phyloP scores from a whole-genome alignment of 1,140 invertebrate species.

The Ectropis grisescens region DNA sequence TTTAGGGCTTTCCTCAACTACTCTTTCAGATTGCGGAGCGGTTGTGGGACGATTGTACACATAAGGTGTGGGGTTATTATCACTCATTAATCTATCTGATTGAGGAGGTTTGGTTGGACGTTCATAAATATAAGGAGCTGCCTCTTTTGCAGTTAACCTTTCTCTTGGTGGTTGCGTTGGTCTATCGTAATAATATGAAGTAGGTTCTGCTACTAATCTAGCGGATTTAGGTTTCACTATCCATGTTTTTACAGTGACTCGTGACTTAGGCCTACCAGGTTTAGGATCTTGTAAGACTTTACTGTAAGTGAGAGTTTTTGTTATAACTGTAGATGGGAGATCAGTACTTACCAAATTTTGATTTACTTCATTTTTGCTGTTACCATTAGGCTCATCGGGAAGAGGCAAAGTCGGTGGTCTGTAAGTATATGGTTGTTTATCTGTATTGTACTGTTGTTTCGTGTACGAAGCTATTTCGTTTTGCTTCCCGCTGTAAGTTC shows the following conservation, averaged over 20 bases:
- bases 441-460: slow-evolving; percentile 17
- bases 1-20: slow-evolving; percentile 7
- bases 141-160: slow-evolving; percentile 9
- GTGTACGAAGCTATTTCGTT: slow-evolving; percentile 8
- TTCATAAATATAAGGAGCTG: slow-evolving; percentile 21
- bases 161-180: slow-evolving; percentile 16
- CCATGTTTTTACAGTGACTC: slow-evolving; percentile 58
- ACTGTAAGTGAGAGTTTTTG: slow-evolving; percentile 46
- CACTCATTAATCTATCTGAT: slow-evolving; percentile 6
- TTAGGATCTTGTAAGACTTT: slow-evolving; percentile 37
- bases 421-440: slow-evolving; percentile 17
- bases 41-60: slow-evolving; percentile 18
- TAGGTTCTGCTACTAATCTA: slow-evolving; percentile 28
- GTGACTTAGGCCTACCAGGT: slow-evolving; percentile 37
- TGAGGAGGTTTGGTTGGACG: slow-evolving; percentile 12
- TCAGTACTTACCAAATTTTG: slow-evolving; percentile 44
- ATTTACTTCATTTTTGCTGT: slow-evolving; percentile 24
- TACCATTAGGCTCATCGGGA: slow-evolving; percentile 12
- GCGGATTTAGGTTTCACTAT: slow-evolving; percentile 44
- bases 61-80: slow-evolving; percentile 13
- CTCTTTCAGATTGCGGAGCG: slow-evolving; percentile 7
- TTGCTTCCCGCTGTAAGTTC: slow-evolving; percentile 16
- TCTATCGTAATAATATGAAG: slow-evolving; percentile 33
- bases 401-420: slow-evolving; percentile 8
- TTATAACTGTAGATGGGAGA: slow-evolving; percentile 29